Percentiles rank a stretch among this genome's conserved stretches.
Evolutionary conservation across 2,888 invertebrate genomes (phyloP).

Genomic region (Machimus rusticus): DNA sequence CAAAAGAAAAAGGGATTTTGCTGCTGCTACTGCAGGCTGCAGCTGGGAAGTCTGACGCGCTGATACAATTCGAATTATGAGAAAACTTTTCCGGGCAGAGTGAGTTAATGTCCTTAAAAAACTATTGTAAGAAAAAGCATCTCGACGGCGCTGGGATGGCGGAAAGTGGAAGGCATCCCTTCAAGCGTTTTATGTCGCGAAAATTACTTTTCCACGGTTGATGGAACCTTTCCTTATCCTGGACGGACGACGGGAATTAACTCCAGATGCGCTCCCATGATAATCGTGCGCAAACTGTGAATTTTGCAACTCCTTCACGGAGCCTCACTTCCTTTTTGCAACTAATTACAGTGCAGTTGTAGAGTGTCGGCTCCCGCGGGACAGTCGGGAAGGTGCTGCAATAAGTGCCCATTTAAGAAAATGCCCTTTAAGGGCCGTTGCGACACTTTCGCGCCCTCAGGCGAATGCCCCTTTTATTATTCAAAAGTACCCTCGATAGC

Average conservation of each 20-base stretch:
- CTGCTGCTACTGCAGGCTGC: not conserved
- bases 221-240: not conserved
- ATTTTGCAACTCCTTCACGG: not conserved
- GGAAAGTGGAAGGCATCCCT: not conserved
- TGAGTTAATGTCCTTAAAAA: slow-evolving; percentile 8
- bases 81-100: not conserved
- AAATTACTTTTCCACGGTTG: slow-evolving; percentile 14
- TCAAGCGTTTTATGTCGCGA: slow-evolving; percentile 4
- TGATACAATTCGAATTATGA: slow-evolving; percentile 25
- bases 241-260: not conserved
- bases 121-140: not conserved
- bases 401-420: not conserved
- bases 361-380: not conserved
- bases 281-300: not conserved
- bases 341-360: not conserved
- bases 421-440: not conserved
- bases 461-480: not conserved
- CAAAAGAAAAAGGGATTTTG: not conserved
- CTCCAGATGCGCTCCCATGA: not conserved
- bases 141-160: no score
- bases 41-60: not conserved
- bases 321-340: not conserved
- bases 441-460: not conserved
- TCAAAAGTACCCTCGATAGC: not conserved
- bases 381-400: not conserved